These are phyloP conservation scores for Falcunculus frontatus DNA, from an alignment of 2,113 vertebrate species.

Conservation along the genomic window DNA sequence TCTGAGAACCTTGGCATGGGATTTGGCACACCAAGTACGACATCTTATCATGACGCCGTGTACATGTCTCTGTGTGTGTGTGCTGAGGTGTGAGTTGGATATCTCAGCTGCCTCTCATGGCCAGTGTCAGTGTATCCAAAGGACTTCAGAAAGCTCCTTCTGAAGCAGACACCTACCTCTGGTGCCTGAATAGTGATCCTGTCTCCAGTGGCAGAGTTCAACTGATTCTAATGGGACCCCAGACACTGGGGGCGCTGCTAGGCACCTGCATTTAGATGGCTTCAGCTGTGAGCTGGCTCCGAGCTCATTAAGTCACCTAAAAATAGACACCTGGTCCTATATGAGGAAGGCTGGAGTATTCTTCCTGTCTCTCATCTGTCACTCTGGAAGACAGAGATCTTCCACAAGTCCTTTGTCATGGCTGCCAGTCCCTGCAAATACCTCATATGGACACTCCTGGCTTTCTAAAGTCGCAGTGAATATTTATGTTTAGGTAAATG, in stretches of 20 bases:
- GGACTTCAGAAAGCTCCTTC: background rate
- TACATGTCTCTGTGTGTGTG: background rate
- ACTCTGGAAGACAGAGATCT: background rate
- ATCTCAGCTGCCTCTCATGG: background rate
- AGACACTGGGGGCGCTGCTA: background rate
- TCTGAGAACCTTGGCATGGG: background rate
- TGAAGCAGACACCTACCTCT: background rate
- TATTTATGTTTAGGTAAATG: background rate
- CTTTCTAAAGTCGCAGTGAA: background rate
- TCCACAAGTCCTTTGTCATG: background rate
- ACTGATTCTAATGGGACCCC: background rate
- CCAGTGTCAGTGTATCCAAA: background rate
- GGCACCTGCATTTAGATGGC: background rate
- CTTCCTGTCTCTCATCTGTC: background rate
- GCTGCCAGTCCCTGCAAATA: background rate
- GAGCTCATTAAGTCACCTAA: background rate
- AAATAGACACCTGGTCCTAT: background rate
- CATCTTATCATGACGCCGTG: background rate
- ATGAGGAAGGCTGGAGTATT: background rate
- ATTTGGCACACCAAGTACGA: fast-evolving
- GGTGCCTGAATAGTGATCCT: background rate
- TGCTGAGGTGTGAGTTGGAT: background rate
- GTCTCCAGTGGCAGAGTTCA: background rate
- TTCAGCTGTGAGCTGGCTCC: background rate
- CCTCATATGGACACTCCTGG: background rate